Conservation (phyloP, 2,797 vertebrate species). For the Sebastes wilsoni region DNA sequence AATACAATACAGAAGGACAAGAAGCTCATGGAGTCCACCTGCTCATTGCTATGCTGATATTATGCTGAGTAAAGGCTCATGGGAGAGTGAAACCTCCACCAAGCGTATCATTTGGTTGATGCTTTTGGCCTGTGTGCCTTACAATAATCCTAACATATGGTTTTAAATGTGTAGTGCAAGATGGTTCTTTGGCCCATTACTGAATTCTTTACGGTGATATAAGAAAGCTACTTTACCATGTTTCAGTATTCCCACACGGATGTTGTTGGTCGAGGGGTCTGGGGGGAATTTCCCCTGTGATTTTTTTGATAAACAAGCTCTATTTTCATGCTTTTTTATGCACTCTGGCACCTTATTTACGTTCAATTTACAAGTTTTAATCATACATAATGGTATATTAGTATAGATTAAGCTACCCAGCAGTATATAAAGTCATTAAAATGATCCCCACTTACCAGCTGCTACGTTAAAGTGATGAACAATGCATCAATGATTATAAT, state of each 20-base stretch:
- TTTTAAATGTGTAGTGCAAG: background rate
- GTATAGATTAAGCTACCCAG: too few species aligned
- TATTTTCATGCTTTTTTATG: too few species aligned
- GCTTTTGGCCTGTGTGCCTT: slow-evolving; percentile 3
- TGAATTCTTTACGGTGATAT: background rate
- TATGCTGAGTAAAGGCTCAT: slow-evolving; percentile 19
- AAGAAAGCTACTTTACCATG: background rate
- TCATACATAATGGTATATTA: too few species aligned
- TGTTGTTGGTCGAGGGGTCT: background rate
- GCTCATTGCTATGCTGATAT: slow-evolving; percentile 29
- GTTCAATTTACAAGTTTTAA: too few species aligned
- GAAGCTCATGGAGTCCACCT: slow-evolving; percentile 16
- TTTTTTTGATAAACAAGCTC: too few species aligned
- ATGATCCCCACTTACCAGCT: too few species aligned
- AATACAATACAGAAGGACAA: background rate
- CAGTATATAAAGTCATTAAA: too few species aligned
- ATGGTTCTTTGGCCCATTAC: background rate
- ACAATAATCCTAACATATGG: slow-evolving; percentile 2
- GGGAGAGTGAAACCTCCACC: background rate
- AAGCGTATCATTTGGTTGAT: slow-evolving; percentile 32
- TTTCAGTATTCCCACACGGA: background rate
- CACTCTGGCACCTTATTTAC: too few species aligned
- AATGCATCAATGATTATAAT: too few species aligned
- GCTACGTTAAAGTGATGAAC: too few species aligned
- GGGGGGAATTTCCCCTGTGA: too few species aligned